Base-by-base conservation (phyloP, 2,888 invertebrate genomes). In the Microctonus brassicae region DNA sequence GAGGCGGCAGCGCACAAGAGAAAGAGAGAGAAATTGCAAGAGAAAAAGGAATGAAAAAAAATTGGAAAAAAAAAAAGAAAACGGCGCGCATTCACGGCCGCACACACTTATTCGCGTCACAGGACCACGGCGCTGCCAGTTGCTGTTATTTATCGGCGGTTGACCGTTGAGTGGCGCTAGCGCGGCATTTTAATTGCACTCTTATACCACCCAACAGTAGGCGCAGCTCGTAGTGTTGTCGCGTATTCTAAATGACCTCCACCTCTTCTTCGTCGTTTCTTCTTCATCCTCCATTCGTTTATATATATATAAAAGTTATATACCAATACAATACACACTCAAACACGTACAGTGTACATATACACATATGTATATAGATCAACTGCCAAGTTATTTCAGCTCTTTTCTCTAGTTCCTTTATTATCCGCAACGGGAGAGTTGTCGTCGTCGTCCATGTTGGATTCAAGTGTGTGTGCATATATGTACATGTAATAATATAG, bases 101-200 rank as follows among this genome's bases (percentile, higher is more conserved):
- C 77, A 80, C 82, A 83, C 84, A 82, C 83, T 85, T 84, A 82
- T 84, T 83, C 81, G 82, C 79, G 76, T 72, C 76, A 71, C 69
- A 73, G 75, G 74, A 47, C 65, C 67, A 71, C 69, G 63, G 24
- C 52, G 52, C 75, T 80, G 80, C 80, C 82, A 80, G 82, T 80
- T 80, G 82, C 81, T 82, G 83, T 87, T 87, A 87, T 86, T 87
- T 87, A 87, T 87, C 86, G 86, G 82, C 83, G 83, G 85, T 84
- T 84, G 84, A 74, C 81, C 82, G 83, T 81, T 85, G 87, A 86
- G 86, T 87, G 87, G 87, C 86, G 87, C 86, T 87, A 87, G 84
- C 83, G 81, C 84, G 86, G 86, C 85, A 87, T 87, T 87, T 87
- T 86, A 86, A 87, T 87, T 87, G 86, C 84, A 80, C 85, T 81